phyloP scores from a whole-genome alignment of 2,888 invertebrate species.

The Bursaphelenchus okinawaensis region DNA sequence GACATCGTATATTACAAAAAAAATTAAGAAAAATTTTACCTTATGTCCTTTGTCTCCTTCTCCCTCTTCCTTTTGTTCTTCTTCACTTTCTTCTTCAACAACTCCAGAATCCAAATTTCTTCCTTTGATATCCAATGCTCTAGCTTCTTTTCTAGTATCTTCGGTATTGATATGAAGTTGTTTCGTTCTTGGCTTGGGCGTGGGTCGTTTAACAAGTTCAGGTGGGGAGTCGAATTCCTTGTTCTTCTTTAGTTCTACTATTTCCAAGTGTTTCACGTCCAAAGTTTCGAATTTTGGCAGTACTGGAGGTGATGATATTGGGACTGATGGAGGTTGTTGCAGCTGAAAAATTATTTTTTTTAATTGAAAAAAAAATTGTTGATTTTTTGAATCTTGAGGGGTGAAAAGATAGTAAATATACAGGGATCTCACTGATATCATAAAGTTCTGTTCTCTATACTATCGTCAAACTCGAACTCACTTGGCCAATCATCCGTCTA shows the following conservation, averaged over 20 bases:
- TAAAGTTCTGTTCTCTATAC: too few relatives aligned
- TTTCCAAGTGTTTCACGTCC: neutral
- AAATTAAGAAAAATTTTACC: too few relatives aligned
- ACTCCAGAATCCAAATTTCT: too few relatives aligned
- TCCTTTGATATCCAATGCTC: too few relatives aligned
- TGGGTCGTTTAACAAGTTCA: neutral
- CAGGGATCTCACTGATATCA: too few relatives aligned
- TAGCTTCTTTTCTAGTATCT: too few relatives aligned
- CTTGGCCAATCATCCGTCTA: neutral
- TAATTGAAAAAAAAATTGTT: too few relatives aligned
- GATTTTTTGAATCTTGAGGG: too few relatives aligned
- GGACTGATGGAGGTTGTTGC: neutral
- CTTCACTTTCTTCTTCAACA: neutral
- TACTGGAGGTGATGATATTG: neutral
- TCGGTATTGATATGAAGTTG: neutral
- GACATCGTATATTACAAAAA: too few relatives aligned
- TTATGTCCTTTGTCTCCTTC: too few relatives aligned
- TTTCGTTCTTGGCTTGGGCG: neutral
- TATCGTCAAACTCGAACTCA: neutral
- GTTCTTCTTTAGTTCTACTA: neutral
- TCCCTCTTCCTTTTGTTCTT: neutral
- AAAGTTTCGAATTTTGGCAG: neutral
- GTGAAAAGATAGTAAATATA: too few relatives aligned
- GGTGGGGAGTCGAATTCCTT: neutral
- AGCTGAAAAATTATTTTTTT: too few relatives aligned